Conservation (phyloP, 2,797 vertebrate genomes). For the Esox masquinongy region DNA sequence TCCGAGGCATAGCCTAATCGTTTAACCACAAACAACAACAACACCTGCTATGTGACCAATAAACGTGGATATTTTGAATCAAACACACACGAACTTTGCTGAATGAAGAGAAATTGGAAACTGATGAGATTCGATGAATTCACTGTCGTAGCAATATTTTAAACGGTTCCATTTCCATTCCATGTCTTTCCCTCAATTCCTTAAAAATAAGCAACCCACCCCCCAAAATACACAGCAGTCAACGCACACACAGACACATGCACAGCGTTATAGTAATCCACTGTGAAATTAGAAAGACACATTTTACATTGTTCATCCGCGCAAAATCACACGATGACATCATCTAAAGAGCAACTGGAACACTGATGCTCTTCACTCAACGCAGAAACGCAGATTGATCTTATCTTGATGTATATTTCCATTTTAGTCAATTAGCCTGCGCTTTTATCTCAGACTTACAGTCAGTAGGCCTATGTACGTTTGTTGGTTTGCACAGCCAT, state of each 20-base stretch:
- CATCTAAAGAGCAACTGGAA: not conserved
- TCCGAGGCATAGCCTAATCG: too few species aligned
- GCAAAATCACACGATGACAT: not conserved
- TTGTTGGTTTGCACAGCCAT: too few species aligned
- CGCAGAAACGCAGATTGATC: not conserved
- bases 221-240: not conserved
- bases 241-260: constrained; percentile 4
- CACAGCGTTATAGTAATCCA: not conserved
- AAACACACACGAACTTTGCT: not conserved
- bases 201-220: not conserved
- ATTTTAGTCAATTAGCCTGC: too few species aligned
- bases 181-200: not conserved
- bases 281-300: not conserved
- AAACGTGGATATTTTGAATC: too few species aligned
- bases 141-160: not conserved
- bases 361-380: not conserved
- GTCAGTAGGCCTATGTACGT: too few species aligned
- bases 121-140: not conserved
- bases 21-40: too few species aligned
- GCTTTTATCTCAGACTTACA: too few species aligned
- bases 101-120: not conserved
- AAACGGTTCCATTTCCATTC: not conserved
- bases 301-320: not conserved
- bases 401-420: not conserved
- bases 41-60: too few species aligned